Evolutionary conservation across 2,113 vertebrate species (phyloP).

Genomic region (Motacilla alba): DNA sequence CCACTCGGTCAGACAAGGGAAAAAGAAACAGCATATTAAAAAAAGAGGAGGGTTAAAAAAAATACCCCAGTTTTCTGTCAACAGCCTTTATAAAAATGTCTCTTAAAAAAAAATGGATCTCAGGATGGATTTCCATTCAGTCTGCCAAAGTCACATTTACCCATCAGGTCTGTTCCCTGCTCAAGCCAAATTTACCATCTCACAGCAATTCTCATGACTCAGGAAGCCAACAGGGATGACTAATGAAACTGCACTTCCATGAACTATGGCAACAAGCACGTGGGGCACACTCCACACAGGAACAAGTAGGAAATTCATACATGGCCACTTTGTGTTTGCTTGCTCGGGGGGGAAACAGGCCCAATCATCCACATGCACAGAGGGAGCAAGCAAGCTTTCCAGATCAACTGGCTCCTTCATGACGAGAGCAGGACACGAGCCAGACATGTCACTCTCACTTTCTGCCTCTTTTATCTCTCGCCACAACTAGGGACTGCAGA

Average conservation of each 20-base stretch:
- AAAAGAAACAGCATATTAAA: not conserved
- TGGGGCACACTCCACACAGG: not conserved
- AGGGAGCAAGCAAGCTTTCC: not conserved
- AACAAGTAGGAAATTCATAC: not conserved
- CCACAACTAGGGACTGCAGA: conserved; percentile 57
- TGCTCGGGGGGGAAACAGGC: not conserved
- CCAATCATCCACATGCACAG: not conserved
- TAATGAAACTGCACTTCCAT: not conserved
- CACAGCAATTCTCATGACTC: not conserved
- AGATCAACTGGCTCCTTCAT: conserved; percentile 17
- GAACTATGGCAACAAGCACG: not conserved
- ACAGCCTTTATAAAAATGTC: conserved; percentile 4
- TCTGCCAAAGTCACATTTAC: not conserved
- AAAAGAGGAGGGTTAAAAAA: not conserved
- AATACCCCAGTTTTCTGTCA: not conserved
- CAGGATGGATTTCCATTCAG: not conserved
- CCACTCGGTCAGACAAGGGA: not conserved
- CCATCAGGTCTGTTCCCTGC: not conserved
- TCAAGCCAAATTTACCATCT: not conserved
- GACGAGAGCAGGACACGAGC: not conserved
- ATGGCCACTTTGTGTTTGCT: not conserved
- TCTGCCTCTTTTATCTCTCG: conserved; percentile 57
- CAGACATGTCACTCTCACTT: conserved; percentile 53
- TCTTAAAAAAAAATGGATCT: conserved; percentile 18
- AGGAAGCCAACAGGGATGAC: not conserved